A percentile compares a stretch with the other conserved stretches of the same genome.
phyloP scores from a whole-genome alignment of 2,888 invertebrate genomes.

The Terebella lapidaria region DNA sequence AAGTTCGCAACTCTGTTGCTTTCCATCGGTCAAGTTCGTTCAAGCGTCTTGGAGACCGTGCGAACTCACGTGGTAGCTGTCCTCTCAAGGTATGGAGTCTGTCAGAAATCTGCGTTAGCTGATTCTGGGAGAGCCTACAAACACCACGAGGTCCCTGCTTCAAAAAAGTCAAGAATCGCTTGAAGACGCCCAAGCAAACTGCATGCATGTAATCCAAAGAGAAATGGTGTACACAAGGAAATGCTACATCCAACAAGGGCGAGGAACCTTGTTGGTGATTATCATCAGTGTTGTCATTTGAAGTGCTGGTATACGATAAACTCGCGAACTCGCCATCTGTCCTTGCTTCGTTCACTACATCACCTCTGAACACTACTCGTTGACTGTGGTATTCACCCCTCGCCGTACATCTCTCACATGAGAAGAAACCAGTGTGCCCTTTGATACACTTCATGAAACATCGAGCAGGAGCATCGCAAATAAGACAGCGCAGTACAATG shows the following conservation, averaged over 20 bases:
- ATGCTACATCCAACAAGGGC: slow-evolving; percentile 19
- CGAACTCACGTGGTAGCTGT: slow-evolving; percentile 28
- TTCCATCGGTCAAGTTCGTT: slow-evolving; percentile 31
- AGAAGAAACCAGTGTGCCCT: slow-evolving; percentile 4
- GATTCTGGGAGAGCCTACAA: slow-evolving; percentile 8
- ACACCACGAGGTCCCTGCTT: slow-evolving; percentile 22
- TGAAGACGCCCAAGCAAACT: slow-evolving; percentile 33
- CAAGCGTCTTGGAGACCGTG: slow-evolving; percentile 26
- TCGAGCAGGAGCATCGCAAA: slow-evolving; percentile 8
- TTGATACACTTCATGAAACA: slow-evolving; percentile 1
- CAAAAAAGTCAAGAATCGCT: slow-evolving; percentile 23
- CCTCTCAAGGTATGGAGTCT: slow-evolving; percentile 12
- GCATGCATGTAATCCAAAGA: slow-evolving; percentile 40
- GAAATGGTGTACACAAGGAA: slow-evolving; percentile 28
- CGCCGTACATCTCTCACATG: slow-evolving; percentile 6
- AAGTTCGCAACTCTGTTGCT: slow-evolving; percentile 33
- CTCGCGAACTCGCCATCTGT: not conserved
- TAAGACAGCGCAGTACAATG: not conserved
- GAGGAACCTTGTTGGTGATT: slow-evolving; percentile 23
- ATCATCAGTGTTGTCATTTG: not conserved
- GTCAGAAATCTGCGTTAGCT: slow-evolving; percentile 8
- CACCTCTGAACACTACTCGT: not conserved
- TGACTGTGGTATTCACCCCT: not conserved
- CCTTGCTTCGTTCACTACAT: not conserved
- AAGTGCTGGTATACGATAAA: too few species aligned